Evolutionary conservation across 2,113 vertebrate species (phyloP).

Genomic region (Chionomys nivalis): DNA sequence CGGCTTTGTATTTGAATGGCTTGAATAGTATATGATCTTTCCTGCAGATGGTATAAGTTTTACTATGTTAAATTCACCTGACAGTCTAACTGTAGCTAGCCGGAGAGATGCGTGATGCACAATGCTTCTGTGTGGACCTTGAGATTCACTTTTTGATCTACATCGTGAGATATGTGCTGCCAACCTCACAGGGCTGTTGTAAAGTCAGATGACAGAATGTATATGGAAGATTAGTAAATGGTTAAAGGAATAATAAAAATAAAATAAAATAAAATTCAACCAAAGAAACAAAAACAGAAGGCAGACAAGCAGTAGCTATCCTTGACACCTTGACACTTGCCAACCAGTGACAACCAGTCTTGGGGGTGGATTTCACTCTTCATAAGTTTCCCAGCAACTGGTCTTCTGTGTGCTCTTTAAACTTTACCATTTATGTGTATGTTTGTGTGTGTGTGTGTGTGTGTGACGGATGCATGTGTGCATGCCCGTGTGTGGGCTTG

Average conservation of each 20-base stretch:
- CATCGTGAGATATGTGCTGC: conserved; percentile 57
- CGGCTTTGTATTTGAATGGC: too few species aligned
- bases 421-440: not conserved
- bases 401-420: not conserved
- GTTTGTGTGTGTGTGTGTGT: not conserved
- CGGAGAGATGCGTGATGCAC: not conserved
- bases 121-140: conserved; percentile 39
- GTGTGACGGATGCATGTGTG: not conserved
- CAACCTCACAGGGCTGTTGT: conserved; percentile 80
- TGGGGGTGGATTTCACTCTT: not conserved
- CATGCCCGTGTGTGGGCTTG: not conserved
- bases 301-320: not conserved
- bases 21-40: too few species aligned
- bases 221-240: conserved; percentile 71
- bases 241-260: not conserved
- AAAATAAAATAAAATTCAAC: not conserved
- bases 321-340: not conserved
- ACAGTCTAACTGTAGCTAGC: not conserved
- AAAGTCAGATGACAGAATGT: conserved; percentile 72
- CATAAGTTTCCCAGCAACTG: not conserved
- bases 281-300: not conserved
- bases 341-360: not conserved
- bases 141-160: conserved; percentile 60
- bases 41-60: too few species aligned
- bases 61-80: too few species aligned